Percentiles rank a stretch among this genome's conserved stretches.
Evolutionary conservation across 2,113 vertebrate genomes (phyloP).

Genomic region (Plotosus lineatus): DNA sequence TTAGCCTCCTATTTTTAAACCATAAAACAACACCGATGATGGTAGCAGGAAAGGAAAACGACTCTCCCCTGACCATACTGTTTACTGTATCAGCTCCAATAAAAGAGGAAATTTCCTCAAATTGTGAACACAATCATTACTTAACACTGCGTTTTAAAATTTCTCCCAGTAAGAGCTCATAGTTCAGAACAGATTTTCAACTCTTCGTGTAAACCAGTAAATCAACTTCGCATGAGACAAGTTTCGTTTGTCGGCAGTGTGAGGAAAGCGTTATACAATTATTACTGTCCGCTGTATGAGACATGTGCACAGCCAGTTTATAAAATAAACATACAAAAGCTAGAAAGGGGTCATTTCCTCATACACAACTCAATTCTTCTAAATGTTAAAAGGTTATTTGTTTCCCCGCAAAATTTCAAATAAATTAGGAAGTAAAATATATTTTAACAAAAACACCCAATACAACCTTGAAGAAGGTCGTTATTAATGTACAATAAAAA

Average conservation of each 20-base stretch:
- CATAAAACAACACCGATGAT: neutral
- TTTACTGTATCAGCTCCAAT: neutral
- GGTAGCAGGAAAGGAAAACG: slow-evolving; percentile 12
- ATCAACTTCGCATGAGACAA: neutral
- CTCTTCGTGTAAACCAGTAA: neutral
- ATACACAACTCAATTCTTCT: slow-evolving; percentile 63
- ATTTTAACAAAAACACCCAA: slow-evolving; percentile 49
- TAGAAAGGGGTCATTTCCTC: slow-evolving; percentile 49
- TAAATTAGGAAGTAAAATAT: slow-evolving; percentile 73
- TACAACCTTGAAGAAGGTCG: slow-evolving; percentile 41
- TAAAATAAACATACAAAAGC: slow-evolving; percentile 62
- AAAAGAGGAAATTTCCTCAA: neutral
- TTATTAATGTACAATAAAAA: slow-evolving; percentile 49
- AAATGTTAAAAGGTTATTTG: slow-evolving; percentile 56
- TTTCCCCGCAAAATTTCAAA: slow-evolving; percentile 54
- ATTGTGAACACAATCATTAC: neutral
- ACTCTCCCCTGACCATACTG: slow-evolving; percentile 5
- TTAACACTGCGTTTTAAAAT: neutral
- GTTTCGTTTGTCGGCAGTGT: slow-evolving; percentile 33
- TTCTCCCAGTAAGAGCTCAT: neutral
- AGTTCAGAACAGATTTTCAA: neutral
- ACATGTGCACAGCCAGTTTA: slow-evolving; percentile 45
- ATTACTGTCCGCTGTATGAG: slow-evolving; percentile 40
- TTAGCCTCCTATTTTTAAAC: neutral
- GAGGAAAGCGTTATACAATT: slow-evolving; percentile 27